These are phyloP conservation scores for Heliconius ismenius DNA, from an alignment of 2,888 invertebrate species.

Conservation along the genomic window DNA sequence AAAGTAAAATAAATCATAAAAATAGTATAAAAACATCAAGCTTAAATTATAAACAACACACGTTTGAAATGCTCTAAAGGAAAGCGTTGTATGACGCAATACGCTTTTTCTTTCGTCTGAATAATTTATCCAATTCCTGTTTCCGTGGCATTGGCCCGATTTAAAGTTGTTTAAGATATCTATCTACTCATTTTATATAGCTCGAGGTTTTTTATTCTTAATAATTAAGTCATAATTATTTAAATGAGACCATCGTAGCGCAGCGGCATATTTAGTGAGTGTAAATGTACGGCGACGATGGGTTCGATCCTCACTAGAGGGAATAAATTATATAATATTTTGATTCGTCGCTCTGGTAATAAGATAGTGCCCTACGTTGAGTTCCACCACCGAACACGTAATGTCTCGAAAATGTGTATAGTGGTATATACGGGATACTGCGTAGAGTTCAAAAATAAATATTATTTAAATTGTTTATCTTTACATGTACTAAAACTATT, in stretches of 20 bases:
- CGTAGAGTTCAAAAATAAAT: too few species aligned
- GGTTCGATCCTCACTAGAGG: neutral
- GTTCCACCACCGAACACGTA: neutral
- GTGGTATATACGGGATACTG: neutral
- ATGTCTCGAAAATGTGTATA: neutral
- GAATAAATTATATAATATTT: neutral
- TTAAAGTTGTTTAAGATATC: constrained; percentile 45
- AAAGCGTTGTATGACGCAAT: constrained; percentile 33
- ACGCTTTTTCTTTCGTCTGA: constrained; percentile 43
- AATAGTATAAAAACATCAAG: neutral
- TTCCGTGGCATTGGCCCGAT: constrained; percentile 60
- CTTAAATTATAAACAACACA: neutral
- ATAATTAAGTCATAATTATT: neutral
- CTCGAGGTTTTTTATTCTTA: neutral
- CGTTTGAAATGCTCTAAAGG: neutral
- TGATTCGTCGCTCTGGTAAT: neutral
- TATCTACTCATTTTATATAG: constrained; percentile 23
- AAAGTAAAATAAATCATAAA: too few species aligned
- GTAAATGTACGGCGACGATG: too few species aligned
- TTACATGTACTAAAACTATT: neutral
- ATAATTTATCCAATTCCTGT: constrained; percentile 45
- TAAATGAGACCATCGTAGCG: too few species aligned
- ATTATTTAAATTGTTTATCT: too few species aligned
- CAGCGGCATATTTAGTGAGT: too few species aligned
- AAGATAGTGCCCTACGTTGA: neutral